Base-by-base conservation (phyloP, 1,140 invertebrate genomes). In the Centruroides vittatus region DNA sequence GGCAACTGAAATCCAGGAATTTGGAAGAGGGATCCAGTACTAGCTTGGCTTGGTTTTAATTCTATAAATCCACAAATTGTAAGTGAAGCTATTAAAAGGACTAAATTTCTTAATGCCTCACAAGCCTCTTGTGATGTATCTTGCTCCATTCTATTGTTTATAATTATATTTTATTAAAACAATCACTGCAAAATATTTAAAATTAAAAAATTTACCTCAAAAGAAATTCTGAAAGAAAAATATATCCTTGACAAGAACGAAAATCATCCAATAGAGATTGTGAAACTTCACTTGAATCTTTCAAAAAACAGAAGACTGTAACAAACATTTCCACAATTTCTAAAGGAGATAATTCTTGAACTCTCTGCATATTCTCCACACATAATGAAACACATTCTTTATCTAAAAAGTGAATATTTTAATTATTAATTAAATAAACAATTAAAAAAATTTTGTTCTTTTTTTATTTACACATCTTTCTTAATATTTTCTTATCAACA, bases 281-380 rank as follows among this genome's bases (percentile, higher is more conserved):
- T 61, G 93, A 94, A 58, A 95, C 86, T 74, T 95, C 92, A 76
- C 93, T 93, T n/a, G 93, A 98, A 73, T 98, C 93, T 79, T 97
- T 97, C 56, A 98, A 79, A 74, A 98, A 95, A 78, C 93, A 97
- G 77, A 98, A 96, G 46, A 98, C 85, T 11, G 93, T 93, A 47
- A 95, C 90, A 78, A 98, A 94, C 92, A 98, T 97, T 78, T 98
- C 93, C 11, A 96, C 90, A 64, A 96, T 84, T 78, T 98, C 93
- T 68, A 95, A 77, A n/a, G 91, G 91, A 64, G 88, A 88, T 67
- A 96, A 76, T 73, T 95, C 89, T 76, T 91, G 84, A 35, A 73
- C 74, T 71, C 88, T 82, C 78, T 94, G 86, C 88, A 98, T 93
- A 77, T 98, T 98, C 73, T 98, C 93, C 68, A 98, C 85, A 76